These are phyloP conservation scores for Pardosa pseudoannulata DNA, from an alignment of 2,888 invertebrate species.

Conservation along the genomic window DNA sequence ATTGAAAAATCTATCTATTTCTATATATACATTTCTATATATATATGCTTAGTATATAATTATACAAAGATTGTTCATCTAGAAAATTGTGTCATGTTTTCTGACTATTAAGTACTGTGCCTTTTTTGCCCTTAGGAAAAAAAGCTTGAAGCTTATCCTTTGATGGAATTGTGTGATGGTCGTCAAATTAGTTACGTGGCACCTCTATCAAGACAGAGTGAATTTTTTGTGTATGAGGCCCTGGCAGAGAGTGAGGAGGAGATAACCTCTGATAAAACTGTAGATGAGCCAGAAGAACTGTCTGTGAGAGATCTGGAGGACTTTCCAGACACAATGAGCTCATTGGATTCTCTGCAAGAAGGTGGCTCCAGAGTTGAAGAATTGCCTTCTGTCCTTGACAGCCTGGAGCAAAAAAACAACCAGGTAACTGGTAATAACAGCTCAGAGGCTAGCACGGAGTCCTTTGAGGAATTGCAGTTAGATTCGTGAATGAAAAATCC, in stretches of 20 bases:
- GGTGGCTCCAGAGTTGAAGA: conserved; percentile 57
- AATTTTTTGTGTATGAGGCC: conserved; percentile 79
- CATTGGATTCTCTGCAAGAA: conserved; percentile 44
- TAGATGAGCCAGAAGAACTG: conserved; percentile 54
- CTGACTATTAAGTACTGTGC: too few species aligned
- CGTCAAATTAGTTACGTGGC: conserved; percentile 78
- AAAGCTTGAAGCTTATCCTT: conserved; percentile 79
- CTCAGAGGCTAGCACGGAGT: conserved; percentile 74
- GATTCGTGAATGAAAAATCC: conserved; percentile 61
- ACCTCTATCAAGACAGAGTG: conserved; percentile 78
- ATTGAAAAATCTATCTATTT: too few species aligned
- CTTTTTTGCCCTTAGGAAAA: conserved; percentile 71
- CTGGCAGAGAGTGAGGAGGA: conserved; percentile 73
- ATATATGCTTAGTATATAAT: too few species aligned
- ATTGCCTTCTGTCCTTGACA: conserved; percentile 41
- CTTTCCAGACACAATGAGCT: conserved; percentile 54
- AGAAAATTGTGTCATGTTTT: too few species aligned
- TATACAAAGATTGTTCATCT: too few species aligned
- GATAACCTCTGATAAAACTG: conserved; percentile 63
- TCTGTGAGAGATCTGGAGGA: conserved; percentile 59
- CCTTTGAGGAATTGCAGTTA: conserved; percentile 74
- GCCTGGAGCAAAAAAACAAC: conserved; percentile 60
- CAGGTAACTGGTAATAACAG: conserved; percentile 50
- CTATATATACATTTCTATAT: too few species aligned
- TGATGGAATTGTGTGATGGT: conserved; percentile 79